These are phyloP conservation scores for Drosophila orena DNA, from an alignment of 1,140 invertebrate genomes.

Conservation along the genomic window DNA sequence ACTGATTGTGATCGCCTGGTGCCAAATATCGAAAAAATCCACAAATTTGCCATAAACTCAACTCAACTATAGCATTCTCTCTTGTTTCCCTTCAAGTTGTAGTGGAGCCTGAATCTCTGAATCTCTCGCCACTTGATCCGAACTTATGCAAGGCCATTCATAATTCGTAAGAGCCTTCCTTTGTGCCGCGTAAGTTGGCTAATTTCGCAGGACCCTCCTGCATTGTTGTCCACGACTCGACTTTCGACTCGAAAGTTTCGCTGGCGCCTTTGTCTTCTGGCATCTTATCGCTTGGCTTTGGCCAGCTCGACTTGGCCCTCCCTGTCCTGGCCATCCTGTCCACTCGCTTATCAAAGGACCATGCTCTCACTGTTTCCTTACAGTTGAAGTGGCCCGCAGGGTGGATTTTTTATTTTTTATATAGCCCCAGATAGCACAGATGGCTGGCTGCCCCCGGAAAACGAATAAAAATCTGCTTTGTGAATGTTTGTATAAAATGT, in stretches of 20 bases:
- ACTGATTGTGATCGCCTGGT: no score
- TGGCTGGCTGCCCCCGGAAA: constrained; percentile 6
- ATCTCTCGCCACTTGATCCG: constrained; percentile 43
- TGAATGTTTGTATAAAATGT: constrained; percentile 71
- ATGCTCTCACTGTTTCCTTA: constrained; percentile 26
- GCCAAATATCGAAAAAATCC: no score
- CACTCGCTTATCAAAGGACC: constrained; percentile 52
- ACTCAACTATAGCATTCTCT: no score
- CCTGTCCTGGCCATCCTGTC: constrained; percentile 43
- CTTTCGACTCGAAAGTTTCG: constrained; percentile 40
- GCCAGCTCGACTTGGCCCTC: constrained; percentile 25
- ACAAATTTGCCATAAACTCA: no score
- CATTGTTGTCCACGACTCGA: constrained; percentile 48
- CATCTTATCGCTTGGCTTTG: constrained; percentile 38
- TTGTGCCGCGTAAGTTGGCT: constrained; percentile 45
- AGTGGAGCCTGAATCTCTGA: constrained; percentile 25
- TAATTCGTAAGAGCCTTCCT: constrained; percentile 52
- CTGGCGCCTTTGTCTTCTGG: constrained; percentile 46
- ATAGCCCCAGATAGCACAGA: constrained; percentile 6
- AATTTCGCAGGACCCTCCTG: constrained; percentile 37
- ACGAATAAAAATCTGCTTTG: constrained; percentile 39
- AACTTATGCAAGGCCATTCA: constrained; percentile 48
- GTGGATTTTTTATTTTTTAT: constrained; percentile 41
- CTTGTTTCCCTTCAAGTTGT: constrained; percentile 8
- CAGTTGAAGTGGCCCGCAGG: constrained; percentile 48